These are phyloP conservation scores for Ephialtes manifestator DNA, from an alignment of 2,888 invertebrate species.

Conservation along the genomic window DNA sequence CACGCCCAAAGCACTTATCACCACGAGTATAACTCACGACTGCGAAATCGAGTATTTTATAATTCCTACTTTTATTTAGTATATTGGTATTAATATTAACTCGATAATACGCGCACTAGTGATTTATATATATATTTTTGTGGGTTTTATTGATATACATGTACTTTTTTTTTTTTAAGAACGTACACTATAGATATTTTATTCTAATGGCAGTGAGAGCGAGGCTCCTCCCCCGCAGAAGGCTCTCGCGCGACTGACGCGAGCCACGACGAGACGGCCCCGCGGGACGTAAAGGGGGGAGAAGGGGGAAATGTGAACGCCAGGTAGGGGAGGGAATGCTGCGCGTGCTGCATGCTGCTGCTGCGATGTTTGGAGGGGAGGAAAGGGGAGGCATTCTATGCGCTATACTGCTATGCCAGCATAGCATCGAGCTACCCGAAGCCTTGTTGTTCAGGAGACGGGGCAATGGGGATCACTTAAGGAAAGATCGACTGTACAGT, in stretches of 20 bases:
- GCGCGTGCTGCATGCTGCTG: slow-evolving; percentile 55
- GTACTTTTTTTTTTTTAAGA: slow-evolving; percentile 30
- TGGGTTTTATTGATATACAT: background rate
- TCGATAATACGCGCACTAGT: background rate
- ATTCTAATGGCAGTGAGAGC: slow-evolving; percentile 79
- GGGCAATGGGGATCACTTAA: slow-evolving; percentile 49
- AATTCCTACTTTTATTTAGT: background rate
- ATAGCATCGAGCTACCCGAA: slow-evolving; percentile 30
- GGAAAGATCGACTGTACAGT: background rate
- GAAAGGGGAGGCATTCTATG: slow-evolving; percentile 39
- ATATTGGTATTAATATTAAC: background rate
- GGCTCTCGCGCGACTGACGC: slow-evolving; percentile 85
- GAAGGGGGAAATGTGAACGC: slow-evolving; percentile 71
- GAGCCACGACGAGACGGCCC: slow-evolving; percentile 74
- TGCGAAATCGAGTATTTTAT: background rate
- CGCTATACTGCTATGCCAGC: slow-evolving; percentile 47
- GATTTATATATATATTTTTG: slow-evolving; percentile 1
- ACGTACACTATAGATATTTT: slow-evolving; percentile 65
- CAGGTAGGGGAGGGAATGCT: slow-evolving; percentile 78
- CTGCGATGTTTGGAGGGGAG: background rate
- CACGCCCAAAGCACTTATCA: background rate
- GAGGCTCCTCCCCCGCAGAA: slow-evolving; percentile 84
- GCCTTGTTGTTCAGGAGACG: slow-evolving; percentile 29
- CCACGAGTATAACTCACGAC: slow-evolving; percentile 4
- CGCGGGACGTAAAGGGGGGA: slow-evolving; percentile 62